Percentiles rank a stretch among this genome's conserved stretches.
Evolutionary conservation across 2,888 invertebrate species (phyloP).

Genomic region (Dryocosmus kuriphilus): DNA sequence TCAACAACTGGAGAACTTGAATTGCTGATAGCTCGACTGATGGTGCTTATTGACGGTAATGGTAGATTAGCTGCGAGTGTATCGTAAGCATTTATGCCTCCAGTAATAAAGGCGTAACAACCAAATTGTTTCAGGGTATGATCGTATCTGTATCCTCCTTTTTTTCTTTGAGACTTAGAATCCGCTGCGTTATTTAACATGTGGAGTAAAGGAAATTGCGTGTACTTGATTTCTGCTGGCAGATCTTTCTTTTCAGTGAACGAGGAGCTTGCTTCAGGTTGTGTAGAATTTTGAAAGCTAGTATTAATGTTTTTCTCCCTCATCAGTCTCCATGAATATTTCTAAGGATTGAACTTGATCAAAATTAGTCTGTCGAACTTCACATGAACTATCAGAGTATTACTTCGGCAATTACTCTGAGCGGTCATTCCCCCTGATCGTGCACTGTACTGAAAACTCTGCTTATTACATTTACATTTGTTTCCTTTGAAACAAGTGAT

Average conservation of each 20-base stretch:
- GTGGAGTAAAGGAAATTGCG: not conserved
- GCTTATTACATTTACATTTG: no score
- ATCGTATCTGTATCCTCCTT: constrained; percentile 39
- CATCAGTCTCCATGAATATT: not conserved
- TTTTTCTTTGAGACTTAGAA: constrained; percentile 2
- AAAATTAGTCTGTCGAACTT: constrained; percentile 1
- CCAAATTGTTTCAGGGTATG: constrained; percentile 41
- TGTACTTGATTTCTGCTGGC: no score
- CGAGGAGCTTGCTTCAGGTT: not conserved
- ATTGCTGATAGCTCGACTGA: no score
- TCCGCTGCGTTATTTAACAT: not conserved
- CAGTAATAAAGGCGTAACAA: constrained; percentile 45
- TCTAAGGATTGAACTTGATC: not conserved
- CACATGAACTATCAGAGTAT: constrained; percentile 1
- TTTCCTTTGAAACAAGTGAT: no score
- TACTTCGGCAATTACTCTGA: constrained; percentile 1
- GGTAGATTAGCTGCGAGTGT: no score
- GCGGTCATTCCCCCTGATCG: no score
- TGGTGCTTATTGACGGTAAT: no score
- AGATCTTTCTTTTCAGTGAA: not conserved
- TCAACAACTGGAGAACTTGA: no score
- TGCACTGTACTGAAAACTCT: no score
- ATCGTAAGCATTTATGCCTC: no score
- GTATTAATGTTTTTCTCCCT: not conserved
- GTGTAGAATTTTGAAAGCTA: not conserved